Percentiles rank a stretch among this genome's conserved stretches.
phyloP scores from a whole-genome alignment of 2,797 vertebrate genomes.

The Rhinella marina region DNA sequence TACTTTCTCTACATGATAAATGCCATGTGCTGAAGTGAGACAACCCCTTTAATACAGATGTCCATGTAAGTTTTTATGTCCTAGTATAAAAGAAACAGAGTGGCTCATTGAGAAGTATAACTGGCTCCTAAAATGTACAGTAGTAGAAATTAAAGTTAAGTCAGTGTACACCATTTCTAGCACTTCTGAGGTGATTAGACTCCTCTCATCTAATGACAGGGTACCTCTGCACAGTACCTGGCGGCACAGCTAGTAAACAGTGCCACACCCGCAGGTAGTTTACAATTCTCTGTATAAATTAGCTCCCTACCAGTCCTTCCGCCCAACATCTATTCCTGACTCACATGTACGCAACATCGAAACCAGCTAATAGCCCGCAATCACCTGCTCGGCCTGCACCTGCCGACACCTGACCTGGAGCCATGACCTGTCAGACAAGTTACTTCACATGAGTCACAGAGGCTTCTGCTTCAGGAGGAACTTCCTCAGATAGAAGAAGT shows the following conservation, averaged over 20 bases:
- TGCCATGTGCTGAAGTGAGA: too few species aligned
- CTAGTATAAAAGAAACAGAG: not conserved
- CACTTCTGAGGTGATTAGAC: not conserved
- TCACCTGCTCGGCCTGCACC: slow-evolving; percentile 6
- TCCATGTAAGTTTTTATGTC: too few species aligned
- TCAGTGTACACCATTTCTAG: not conserved
- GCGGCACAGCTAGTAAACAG: not conserved
- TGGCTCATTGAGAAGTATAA: too few species aligned
- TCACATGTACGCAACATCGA: slow-evolving; percentile 28
- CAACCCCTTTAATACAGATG: too few species aligned
- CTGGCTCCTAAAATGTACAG: not conserved
- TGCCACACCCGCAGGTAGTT: slow-evolving; percentile 12
- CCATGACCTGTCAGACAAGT: slow-evolving; percentile 39
- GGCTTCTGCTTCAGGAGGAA: not conserved
- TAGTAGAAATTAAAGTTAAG: not conserved
- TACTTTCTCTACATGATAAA: too few species aligned
- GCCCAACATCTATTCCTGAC: slow-evolving; percentile 24
- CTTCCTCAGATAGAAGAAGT: slow-evolving; percentile 21
- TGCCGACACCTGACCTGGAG: slow-evolving; percentile 1
- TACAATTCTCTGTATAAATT: not conserved
- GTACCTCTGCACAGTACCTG: too few species aligned
- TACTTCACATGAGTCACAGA: slow-evolving; percentile 1
- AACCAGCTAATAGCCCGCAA: not conserved
- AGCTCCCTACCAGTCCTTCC: not conserved
- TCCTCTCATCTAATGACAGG: not conserved